These are phyloP conservation scores for Ophion obscuratus DNA, from an alignment of 2,888 invertebrate genomes.

Conservation along the genomic window DNA sequence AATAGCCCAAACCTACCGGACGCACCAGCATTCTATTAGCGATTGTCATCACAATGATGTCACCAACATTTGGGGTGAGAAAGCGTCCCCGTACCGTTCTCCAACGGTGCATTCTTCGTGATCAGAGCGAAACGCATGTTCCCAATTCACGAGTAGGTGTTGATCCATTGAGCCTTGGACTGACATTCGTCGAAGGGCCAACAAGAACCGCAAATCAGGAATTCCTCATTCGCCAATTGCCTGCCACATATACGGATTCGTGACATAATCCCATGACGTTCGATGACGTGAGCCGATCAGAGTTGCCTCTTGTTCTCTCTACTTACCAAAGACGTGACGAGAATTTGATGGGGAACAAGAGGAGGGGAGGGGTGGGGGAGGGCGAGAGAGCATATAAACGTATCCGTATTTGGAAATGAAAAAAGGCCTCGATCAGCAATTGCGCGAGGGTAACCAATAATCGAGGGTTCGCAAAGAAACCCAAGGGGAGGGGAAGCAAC, in stretches of 20 bases:
- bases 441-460: conserved; percentile 42
- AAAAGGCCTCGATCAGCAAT: conserved; percentile 58
- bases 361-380: background rate
- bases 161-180: background rate
- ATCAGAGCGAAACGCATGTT: background rate
- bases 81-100: background rate
- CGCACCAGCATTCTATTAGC: background rate
- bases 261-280: conserved; percentile 59
- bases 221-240: conserved; percentile 45
- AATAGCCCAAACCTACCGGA: background rate
- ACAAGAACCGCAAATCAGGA: conserved; percentile 34
- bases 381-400: background rate
- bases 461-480: conserved; percentile 29
- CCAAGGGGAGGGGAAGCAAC: conserved; percentile 56
- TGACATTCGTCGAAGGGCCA: conserved; percentile 14
- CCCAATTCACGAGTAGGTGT: conserved; percentile 10
- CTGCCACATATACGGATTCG: conserved; percentile 5
- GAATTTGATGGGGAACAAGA: conserved; percentile 1
- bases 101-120: background rate
- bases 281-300: conserved; percentile 57
- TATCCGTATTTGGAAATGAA: conserved; percentile 55
- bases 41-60: too few species aligned
- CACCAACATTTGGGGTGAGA: background rate
- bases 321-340: conserved; percentile 36
- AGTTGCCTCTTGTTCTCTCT: conserved; percentile 26